A percentile compares a stretch with the other conserved stretches of the same genome.
phyloP scores from a whole-genome alignment of 1,140 invertebrate genomes.

The Ridgeia piscesae region DNA sequence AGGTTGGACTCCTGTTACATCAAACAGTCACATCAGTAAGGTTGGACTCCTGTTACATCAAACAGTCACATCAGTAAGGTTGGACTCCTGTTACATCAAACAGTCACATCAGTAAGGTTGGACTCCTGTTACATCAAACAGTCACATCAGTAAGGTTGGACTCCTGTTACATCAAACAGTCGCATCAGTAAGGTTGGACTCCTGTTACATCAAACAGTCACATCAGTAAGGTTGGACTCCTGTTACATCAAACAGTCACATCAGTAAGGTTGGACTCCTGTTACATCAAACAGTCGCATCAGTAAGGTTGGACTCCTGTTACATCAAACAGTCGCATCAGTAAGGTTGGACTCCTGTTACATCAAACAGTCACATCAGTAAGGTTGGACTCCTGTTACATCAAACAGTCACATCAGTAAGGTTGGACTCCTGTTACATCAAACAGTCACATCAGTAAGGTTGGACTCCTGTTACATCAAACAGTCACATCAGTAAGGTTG shows the following conservation, averaged over 20 bases:
- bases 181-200: constrained; percentile 73
- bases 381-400: constrained; percentile 76
- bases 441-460: constrained; percentile 57
- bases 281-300: constrained; percentile 35
- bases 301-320: constrained; percentile 82
- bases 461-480: constrained; percentile 71
- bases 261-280: constrained; percentile 81
- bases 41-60: constrained; percentile 75
- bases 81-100: constrained; percentile 71
- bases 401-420: neutral
- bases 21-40: neutral
- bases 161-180: constrained; percentile 65
- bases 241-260: constrained; percentile 52
- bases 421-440: constrained; percentile 75
- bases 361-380: neutral
- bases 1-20: constrained; percentile 76
- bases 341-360: constrained; percentile 79
- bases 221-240: constrained; percentile 77
- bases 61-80: constrained; percentile 57
- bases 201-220: constrained; percentile 59
- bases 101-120: constrained; percentile 62
- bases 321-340: constrained; percentile 29
- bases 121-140: constrained; percentile 68
- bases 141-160: constrained; percentile 66
- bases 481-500: constrained; percentile 62